Base-by-base conservation (phyloP, 2,888 invertebrate genomes). In the Agrochola circellaris region DNA sequence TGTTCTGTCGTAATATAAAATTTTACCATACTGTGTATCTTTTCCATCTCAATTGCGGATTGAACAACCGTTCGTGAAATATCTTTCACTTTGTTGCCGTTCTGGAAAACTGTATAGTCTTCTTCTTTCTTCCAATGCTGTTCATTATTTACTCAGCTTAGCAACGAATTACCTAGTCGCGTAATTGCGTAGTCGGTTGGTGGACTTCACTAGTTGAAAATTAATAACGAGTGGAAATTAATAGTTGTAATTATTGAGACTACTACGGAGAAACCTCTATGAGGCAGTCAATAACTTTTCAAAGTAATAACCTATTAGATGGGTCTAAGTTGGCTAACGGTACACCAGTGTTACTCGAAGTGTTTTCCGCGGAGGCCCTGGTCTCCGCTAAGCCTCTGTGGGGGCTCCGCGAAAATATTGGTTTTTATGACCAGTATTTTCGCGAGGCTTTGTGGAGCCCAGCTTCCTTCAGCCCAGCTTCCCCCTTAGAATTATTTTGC, bases 1-100 rank as follows among this genome's bases (percentile, higher is more conserved):
- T 58, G 26, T 73, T 81, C 51, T 68, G 56, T 72, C 60, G 7
- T 48, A 34, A 13, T 5, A 83, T 73, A 70, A 70, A 54, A 68
- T 82, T 69, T 75, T 61, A 61, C 30, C 15, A 48, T 42, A 70
- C n/a, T 6, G 8, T 65, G 5, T 70, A 60, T 66, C 26, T 82
- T 75, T 75, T 51, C 38, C 26, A 48, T 51, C 13, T 58, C 42
- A 7, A 54, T 58, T 64, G 38, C n/a, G 30, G 11, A 30, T 64
- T 48, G 38, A 56, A 56, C 34, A 62, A n/a, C 30, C 38, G n/a
- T n/a, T n/a, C 0, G 3, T 13, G 15, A 64, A 64, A 79, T 48
- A 38, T 62, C 9, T n/a, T 20, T 48, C 38, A 58, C 20, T 79
- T 79, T 56, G 11, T 15, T 48, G 6, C 4, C 2, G n/a, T 60